Evolutionary conservation across 2,888 invertebrate species (phyloP), one percentile per base, ranked within the genome.

Genomic region (Clistopyga incitator): DNA sequence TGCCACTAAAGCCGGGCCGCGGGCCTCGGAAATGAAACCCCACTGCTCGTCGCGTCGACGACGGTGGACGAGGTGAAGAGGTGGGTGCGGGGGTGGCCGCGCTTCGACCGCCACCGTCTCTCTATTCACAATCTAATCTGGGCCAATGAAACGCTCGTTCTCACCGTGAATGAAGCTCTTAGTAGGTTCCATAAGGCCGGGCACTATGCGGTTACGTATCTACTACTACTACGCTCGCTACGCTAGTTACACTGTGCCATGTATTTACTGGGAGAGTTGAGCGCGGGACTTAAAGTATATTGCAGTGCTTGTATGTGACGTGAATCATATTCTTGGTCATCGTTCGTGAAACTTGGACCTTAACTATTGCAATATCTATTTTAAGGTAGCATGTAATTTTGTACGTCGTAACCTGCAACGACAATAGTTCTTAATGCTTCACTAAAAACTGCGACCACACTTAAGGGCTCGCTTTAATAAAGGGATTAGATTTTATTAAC

Each of bases 91-190:
- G 80, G 61, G 64, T 50, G 29, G 67, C 38, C 65, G 34, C 61
- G 72, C 20, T 78, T 75, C 59, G 85, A 84, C 82, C 86, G 85
- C 65, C 79, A 56, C 59, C 85, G 80, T 64, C 61, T 64, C 75
- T 83, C 89, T 88, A 90, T 90, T 89, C 89, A 89, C 78, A 85
- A 82, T 88, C 88, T 87, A 90, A 90, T 90, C 88, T 88, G 86
- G 85, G 84, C 87, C 88, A 90, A 90, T 90, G 88, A 88, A 88
- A 89, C 87, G 87, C 86, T 88, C 89, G 88, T 87, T 88, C 81
- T 82, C 78, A 81, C 65, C 80, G 86, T 89, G 89, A 90, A 90
- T 89, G 75, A 80, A 74, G 59, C 75, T 80, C 75, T 80, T 59
- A 77, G 68, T 54, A 77, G 50, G 70, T 71, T 81, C 50, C 71